phyloP scores from a whole-genome alignment of 2,113 vertebrate species.

The Gnathonemus longibarbis region DNA sequence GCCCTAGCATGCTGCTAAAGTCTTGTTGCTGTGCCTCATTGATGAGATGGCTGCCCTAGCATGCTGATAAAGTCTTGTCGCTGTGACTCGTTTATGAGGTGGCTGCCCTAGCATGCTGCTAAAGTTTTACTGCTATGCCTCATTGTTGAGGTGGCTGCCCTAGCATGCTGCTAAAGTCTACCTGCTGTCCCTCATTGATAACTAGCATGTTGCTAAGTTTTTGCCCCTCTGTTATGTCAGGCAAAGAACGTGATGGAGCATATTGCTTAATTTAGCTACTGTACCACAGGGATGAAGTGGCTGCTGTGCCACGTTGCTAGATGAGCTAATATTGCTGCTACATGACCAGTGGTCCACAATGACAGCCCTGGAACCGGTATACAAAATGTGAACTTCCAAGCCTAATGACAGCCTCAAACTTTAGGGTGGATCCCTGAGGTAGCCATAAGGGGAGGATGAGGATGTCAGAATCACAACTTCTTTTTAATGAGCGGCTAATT shows the following conservation, averaged over 20 bases:
- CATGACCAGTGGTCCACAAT: background rate
- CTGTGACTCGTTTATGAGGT: background rate
- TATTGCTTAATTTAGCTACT: background rate
- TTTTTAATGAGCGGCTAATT: background rate
- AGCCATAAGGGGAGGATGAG: background rate
- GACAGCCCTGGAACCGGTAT: background rate
- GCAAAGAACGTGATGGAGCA: background rate
- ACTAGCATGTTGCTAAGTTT: background rate
- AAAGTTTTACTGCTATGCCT: background rate
- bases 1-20: background rate
- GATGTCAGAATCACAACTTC: background rate
- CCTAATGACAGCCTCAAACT: background rate
- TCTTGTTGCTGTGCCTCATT: background rate
- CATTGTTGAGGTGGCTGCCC: background rate
- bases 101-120: background rate
- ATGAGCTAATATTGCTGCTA: background rate
- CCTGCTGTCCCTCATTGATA: background rate
- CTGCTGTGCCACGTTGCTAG: background rate
- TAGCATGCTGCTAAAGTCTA: background rate
- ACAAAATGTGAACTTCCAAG: background rate
- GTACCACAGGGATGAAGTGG: background rate
- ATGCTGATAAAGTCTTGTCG: background rate
- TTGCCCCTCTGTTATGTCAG: background rate
- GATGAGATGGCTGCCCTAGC: background rate
- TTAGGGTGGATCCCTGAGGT: background rate